phyloP scores from a whole-genome alignment of 2,113 vertebrate species.

The Monarcha castaneiventris region DNA sequence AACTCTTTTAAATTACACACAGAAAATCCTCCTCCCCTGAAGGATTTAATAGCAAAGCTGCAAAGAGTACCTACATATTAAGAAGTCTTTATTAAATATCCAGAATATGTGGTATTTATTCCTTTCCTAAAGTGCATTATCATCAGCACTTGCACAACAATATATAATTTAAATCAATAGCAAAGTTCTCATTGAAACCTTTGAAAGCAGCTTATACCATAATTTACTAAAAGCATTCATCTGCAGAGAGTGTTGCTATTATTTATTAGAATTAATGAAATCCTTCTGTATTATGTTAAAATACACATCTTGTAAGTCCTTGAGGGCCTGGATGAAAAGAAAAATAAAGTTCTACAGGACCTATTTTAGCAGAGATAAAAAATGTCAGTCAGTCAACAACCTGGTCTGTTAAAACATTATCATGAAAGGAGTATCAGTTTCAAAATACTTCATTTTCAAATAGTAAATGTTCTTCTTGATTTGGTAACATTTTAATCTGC shows the following conservation, averaged over 20 bases:
- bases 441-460: background rate
- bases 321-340: background rate
- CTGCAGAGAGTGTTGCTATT: background rate
- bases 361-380: background rate
- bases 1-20: background rate
- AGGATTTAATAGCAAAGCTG: background rate
- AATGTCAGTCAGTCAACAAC: background rate
- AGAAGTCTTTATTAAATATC: background rate
- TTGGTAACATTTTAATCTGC: background rate
- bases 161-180: background rate
- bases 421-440: background rate
- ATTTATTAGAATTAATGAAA: conserved; percentile 17
- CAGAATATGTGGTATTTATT: background rate
- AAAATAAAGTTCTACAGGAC: background rate
- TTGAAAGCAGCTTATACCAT: background rate
- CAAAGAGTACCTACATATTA: background rate
- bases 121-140: background rate
- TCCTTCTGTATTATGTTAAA: background rate
- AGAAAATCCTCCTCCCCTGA: background rate
- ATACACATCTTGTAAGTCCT: background rate
- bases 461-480: background rate
- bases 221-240: background rate
- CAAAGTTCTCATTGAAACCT: background rate
- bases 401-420: background rate
- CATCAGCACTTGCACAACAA: background rate